phyloP scores from a whole-genome alignment of 2,888 invertebrate genomes.

The Aphelenchoides bicaudatus region DNA sequence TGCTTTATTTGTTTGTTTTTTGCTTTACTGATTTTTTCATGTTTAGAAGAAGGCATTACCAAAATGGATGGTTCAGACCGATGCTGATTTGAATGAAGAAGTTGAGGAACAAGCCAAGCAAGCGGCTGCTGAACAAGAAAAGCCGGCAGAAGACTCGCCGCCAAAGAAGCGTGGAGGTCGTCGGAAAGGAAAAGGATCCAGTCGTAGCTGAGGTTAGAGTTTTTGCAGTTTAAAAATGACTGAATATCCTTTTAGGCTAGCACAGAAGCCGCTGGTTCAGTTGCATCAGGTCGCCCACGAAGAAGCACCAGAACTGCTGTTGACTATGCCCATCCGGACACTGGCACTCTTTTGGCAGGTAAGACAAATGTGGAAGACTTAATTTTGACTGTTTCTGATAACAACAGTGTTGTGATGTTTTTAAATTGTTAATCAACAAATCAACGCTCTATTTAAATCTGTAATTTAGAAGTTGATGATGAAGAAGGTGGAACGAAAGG shows the following conservation, averaged over 20 bases:
- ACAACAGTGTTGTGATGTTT: too few relatives aligned
- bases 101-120: slow-evolving; percentile 25
- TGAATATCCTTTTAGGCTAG: background rate
- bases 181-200: slow-evolving; percentile 33
- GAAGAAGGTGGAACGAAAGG: slow-evolving; percentile 56
- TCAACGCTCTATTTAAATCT: too few relatives aligned
- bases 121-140: slow-evolving; percentile 25
- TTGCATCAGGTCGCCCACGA: slow-evolving; percentile 50
- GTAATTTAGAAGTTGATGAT: slow-evolving; percentile 51
- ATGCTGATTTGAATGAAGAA: slow-evolving; percentile 35
- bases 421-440: too few relatives aligned
- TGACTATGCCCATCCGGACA: slow-evolving; percentile 57
- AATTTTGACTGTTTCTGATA: too few relatives aligned
- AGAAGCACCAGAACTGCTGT: slow-evolving; percentile 49
- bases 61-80: slow-evolving; percentile 42
- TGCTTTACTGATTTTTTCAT: slow-evolving; percentile 14
- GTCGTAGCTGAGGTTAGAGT: slow-evolving; percentile 25
- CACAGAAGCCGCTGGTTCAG: slow-evolving; percentile 32
- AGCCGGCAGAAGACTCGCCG: slow-evolving; percentile 24
- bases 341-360: slow-evolving; percentile 46
- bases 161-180: slow-evolving; percentile 36
- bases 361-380: too few relatives aligned
- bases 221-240: background rate
- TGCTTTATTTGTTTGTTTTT: too few relatives aligned
- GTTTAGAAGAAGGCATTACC: slow-evolving; percentile 35